These are phyloP conservation scores for Heliconius ethilla DNA, from an alignment of 2,888 invertebrate species.

Conservation along the genomic window DNA sequence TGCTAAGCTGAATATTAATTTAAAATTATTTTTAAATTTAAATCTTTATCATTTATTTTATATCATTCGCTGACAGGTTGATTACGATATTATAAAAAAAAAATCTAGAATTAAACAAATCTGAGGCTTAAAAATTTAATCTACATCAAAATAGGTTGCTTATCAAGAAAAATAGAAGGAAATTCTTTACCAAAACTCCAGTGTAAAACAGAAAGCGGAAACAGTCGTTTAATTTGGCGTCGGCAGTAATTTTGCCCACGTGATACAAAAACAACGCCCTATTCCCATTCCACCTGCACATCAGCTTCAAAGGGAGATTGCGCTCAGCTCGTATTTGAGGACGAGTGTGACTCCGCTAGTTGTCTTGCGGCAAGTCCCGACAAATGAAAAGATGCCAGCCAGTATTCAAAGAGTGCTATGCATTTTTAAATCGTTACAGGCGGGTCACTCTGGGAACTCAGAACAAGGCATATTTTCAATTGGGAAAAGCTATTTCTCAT, in stretches of 20 bases:
- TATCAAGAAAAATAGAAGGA: neutral
- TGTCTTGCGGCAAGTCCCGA: slow-evolving; percentile 69
- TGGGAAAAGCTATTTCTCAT: slow-evolving; percentile 36
- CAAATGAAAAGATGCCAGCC: slow-evolving; percentile 73
- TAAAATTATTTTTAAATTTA: too few relatives aligned
- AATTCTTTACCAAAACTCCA: slow-evolving; percentile 29
- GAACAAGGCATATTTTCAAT: slow-evolving; percentile 37
- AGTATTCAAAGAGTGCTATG: slow-evolving; percentile 68
- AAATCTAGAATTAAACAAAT: slow-evolving; percentile 40
- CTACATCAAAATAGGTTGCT: neutral
- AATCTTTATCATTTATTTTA: too few relatives aligned
- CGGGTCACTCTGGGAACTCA: slow-evolving; percentile 28
- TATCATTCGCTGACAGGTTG: too few relatives aligned
- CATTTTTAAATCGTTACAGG: slow-evolving; percentile 71
- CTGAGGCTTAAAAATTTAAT: neutral
- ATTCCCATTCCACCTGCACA: slow-evolving; percentile 70
- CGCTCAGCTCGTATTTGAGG: slow-evolving; percentile 69
- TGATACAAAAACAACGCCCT: slow-evolving; percentile 58
- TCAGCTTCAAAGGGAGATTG: slow-evolving; percentile 77
- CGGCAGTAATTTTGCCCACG: slow-evolving; percentile 54
- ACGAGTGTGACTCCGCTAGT: slow-evolving; percentile 77
- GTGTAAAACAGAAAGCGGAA: slow-evolving; percentile 30
- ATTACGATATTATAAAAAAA: too few relatives aligned
- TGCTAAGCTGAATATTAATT: too few relatives aligned
- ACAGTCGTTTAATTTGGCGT: slow-evolving; percentile 45